Evolutionary conservation across 2,888 invertebrate genomes (phyloP).

Genomic region (Dicyrtomina minuta): DNA sequence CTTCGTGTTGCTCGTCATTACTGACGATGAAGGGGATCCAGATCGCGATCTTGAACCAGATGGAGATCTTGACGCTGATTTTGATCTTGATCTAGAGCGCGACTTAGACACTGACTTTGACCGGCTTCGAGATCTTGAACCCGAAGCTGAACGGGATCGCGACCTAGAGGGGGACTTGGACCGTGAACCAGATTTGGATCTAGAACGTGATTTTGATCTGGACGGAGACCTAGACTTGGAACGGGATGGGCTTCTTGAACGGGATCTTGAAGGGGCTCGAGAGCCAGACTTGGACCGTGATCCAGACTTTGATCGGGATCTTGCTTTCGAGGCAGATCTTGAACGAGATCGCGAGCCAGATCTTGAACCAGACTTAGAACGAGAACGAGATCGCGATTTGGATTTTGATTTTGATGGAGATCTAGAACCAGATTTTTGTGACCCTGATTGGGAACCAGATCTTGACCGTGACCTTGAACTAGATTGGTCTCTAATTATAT

Average conservation of each 20-base stretch:
- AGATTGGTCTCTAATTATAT: conserved; percentile 34
- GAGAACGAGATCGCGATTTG: conserved; percentile 51
- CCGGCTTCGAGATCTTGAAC: conserved; percentile 55
- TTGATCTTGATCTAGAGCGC: conserved; percentile 52
- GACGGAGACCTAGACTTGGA: conserved; percentile 35
- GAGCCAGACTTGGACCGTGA: conserved; percentile 32
- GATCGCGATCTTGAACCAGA: conserved; percentile 57
- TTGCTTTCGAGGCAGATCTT: conserved; percentile 56
- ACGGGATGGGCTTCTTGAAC: conserved; percentile 33
- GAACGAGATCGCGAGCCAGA: conserved; percentile 56
- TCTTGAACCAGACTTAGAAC: conserved; percentile 31
- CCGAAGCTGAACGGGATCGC: conserved; percentile 55
- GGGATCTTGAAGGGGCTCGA: conserved; percentile 25
- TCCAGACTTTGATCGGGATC: conserved; percentile 56
- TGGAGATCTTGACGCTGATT: conserved; percentile 50
- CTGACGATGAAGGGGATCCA: conserved; percentile 2
- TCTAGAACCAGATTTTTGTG: conserved; percentile 37
- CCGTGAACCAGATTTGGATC: conserved; percentile 38
- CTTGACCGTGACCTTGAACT: conserved; percentile 40
- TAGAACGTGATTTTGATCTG: conserved; percentile 38
- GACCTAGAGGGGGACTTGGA: conserved; percentile 37
- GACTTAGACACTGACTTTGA: conserved; percentile 42
- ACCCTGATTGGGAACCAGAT: conserved; percentile 30
- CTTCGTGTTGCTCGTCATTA: not conserved
- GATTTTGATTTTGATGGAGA: conserved; percentile 53